Evolutionary conservation across 2,113 vertebrate species (phyloP), one percentile per base, ranked within the genome.

Genomic region (Apus apus): DNA sequence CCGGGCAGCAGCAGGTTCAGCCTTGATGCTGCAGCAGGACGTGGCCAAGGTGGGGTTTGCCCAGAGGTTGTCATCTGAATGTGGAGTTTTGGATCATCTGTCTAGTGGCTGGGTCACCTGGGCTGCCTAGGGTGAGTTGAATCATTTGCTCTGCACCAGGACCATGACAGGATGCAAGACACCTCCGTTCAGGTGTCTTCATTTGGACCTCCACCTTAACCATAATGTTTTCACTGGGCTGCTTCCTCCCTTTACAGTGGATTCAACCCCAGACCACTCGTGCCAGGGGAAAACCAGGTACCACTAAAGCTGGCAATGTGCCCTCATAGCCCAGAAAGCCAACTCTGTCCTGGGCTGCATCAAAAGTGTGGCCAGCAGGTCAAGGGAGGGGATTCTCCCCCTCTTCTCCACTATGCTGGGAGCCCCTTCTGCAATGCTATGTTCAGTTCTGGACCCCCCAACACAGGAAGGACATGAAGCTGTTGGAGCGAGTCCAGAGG

Each of bases 81-180:
- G 11, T 0, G 3, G 11, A 13, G 3, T 1, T 20, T 62, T 57
- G 50, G 50, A 23, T 48, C 26, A 20, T 43, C 36, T 88, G 60
- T 62, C 62, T 73, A 10, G 4, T 57, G 1, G 1, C 46, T 68
- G 75, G 58, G 46, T 83, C 12, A 30, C 29, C 34, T 70, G 57
- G 58, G 18, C 23, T 94, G 61, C 38, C 85, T 72, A 60, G 51
- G 25, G 26, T 77, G 51, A 89, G 12, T 16, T 30, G 16, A 53
- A 46, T 50, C 2, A 7, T 79, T 82, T 67, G 67, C 23, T 89
- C 26, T 85, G 36, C 17, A 11, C 20, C 4, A 14, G 50, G 27
- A 36, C 20, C 5, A 5, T 11, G 36, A 71, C 0, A 0, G 48
- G 43, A 36, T 38, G 57, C 0, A 3, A 82, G 48, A 15, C 53